These are phyloP conservation scores for Rousettus leschenaultii DNA, from an alignment of 2,113 vertebrate species.

Conservation along the genomic window DNA sequence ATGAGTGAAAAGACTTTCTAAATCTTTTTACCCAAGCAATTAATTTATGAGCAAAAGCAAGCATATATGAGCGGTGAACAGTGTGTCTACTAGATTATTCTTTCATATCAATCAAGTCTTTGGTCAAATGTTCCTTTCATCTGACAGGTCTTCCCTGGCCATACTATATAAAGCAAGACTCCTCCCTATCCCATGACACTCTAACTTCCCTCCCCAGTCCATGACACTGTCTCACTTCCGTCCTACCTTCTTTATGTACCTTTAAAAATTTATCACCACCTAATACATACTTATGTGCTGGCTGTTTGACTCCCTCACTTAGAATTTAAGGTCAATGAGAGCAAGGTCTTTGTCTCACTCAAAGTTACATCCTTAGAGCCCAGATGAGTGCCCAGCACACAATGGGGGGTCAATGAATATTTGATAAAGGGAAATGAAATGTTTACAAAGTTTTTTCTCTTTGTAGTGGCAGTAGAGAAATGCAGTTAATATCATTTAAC, in stretches of 20 bases:
- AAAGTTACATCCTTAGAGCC: not conserved
- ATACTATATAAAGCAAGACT: not conserved
- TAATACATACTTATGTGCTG: not conserved
- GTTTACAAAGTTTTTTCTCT: conserved; percentile 17
- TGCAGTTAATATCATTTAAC: not conserved
- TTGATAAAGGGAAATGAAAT: conserved; percentile 7
- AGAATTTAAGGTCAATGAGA: not conserved
- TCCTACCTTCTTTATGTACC: not conserved
- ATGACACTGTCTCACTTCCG: not conserved
- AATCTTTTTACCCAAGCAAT: not conserved
- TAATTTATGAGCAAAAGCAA: not conserved
- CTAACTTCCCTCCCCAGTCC: not conserved
- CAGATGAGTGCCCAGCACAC: not conserved
- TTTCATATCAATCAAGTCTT: not conserved
- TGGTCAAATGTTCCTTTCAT: not conserved
- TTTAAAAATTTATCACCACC: not conserved
- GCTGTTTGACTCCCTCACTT: not conserved
- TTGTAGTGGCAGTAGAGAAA: not conserved
- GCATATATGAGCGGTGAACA: not conserved
- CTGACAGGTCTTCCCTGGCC: not conserved
- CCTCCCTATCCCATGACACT: not conserved
- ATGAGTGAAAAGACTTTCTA: not conserved
- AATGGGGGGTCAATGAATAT: not conserved
- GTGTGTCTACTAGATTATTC: not conserved
- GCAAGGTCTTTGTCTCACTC: not conserved